phyloP scores from a whole-genome alignment of 2,888 invertebrate species.

The Tachina fera region DNA sequence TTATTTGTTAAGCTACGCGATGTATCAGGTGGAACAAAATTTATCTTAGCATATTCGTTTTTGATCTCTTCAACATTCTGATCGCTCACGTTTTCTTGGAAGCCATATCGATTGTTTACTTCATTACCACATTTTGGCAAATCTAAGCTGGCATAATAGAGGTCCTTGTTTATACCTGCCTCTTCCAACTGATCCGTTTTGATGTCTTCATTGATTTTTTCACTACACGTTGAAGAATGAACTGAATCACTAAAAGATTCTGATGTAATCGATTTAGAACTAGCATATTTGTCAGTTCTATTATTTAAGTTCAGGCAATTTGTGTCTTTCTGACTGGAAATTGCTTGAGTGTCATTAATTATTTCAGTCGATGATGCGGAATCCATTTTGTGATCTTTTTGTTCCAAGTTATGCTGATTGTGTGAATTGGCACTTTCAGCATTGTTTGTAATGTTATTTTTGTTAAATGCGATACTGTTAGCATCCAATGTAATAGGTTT shows the following conservation, averaged over 20 bases:
- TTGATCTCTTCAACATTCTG: constrained; percentile 16
- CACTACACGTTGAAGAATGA: constrained; percentile 3
- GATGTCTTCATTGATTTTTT: background rate
- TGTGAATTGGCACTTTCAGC: background rate
- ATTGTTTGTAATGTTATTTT: background rate
- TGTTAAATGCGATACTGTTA: background rate
- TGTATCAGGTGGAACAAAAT: constrained; percentile 85
- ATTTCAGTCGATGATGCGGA: background rate
- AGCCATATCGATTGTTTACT: constrained; percentile 74
- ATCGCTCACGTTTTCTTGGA: constrained; percentile 75
- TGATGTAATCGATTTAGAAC: background rate
- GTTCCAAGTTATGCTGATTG: background rate
- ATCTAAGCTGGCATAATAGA: constrained; percentile 88
- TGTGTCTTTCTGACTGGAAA: background rate
- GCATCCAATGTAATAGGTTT: constrained; percentile 77
- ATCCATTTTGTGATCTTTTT: background rate
- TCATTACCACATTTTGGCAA: constrained; percentile 80
- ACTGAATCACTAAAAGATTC: background rate
- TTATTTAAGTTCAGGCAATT: background rate
- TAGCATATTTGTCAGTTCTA: background rate
- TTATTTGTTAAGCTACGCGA: constrained; percentile 61
- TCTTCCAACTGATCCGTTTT: constrained; percentile 54
- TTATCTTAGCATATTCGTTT: constrained; percentile 89
- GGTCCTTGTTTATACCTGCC: constrained; percentile 82
- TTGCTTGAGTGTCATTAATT: background rate